These are phyloP conservation scores for Podabrus alpinus DNA, from an alignment of 2,888 invertebrate genomes.

Conservation along the genomic window DNA sequence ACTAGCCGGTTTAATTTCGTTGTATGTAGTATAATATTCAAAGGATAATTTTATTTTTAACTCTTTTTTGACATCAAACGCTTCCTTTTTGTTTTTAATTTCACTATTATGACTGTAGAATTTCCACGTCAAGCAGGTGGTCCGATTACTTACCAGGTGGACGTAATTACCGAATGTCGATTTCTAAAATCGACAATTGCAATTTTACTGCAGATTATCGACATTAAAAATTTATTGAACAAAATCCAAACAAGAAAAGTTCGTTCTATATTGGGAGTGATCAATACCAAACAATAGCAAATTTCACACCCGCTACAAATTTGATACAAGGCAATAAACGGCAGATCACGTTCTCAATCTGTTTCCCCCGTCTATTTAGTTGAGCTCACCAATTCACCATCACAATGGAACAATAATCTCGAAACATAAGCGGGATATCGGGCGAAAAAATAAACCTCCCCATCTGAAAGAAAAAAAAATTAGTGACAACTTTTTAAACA, in stretches of 20 bases:
- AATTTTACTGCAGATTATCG: not conserved
- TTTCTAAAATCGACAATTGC: not conserved
- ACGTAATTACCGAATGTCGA: not conserved
- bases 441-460: not conserved
- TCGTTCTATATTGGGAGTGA: not conserved
- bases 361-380: constrained; percentile 30
- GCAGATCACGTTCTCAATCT: constrained; percentile 39
- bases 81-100: not conserved
- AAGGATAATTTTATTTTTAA: not conserved
- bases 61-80: not conserved
- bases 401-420: constrained; percentile 34
- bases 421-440: constrained; percentile 31
- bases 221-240: not conserved
- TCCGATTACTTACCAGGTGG: not conserved
- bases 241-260: not conserved
- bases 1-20: constrained; percentile 51
- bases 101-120: too few relatives aligned
- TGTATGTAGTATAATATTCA: not conserved
- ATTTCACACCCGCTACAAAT: constrained; percentile 38
- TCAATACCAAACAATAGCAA: constrained; percentile 22
- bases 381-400: constrained; percentile 30
- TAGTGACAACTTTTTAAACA: not conserved
- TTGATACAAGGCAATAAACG: constrained; percentile 40
- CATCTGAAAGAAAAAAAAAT: not conserved
- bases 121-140: not conserved